Evolutionary conservation across 2,797 vertebrate species (phyloP).

Genomic region (Platyrinchus mystaceus): DNA sequence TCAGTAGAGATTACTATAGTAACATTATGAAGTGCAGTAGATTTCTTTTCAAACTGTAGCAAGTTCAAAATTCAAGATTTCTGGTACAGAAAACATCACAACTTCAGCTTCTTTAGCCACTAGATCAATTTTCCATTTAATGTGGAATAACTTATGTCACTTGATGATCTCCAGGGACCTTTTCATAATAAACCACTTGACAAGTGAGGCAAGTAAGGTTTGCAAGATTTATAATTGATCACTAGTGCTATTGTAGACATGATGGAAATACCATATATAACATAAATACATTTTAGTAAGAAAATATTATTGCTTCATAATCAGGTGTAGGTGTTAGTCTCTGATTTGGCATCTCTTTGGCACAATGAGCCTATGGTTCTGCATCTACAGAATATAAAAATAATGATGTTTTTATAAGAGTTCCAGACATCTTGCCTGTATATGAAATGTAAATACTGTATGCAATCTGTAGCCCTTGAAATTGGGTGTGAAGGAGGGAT

Average conservation of each 20-base stretch:
- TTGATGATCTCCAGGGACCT: background rate
- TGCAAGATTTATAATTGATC: conserved; percentile 33
- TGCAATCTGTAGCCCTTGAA: conserved; percentile 33
- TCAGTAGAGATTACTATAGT: background rate
- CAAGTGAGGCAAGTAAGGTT: background rate
- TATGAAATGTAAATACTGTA: conserved; percentile 47
- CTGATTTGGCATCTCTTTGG: conserved; percentile 39
- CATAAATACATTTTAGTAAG: conserved; percentile 22
- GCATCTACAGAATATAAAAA: conserved; percentile 42
- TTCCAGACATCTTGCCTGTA: conserved; percentile 39
- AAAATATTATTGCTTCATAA: conserved; percentile 50
- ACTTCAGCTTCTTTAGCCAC: conserved; percentile 11
- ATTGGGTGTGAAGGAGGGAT: conserved; percentile 49
- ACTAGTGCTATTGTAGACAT: background rate
- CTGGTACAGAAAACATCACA: background rate
- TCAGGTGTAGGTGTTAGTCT: conserved; percentile 40
- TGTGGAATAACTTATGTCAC: conserved; percentile 34
- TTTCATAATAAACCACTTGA: conserved; percentile 24
- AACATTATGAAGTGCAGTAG: background rate
- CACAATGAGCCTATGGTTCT: conserved; percentile 53
- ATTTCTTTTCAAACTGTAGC: background rate
- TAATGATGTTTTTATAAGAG: conserved; percentile 56
- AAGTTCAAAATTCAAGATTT: background rate
- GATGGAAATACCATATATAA: conserved; percentile 52
- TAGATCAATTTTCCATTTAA: conserved; percentile 50